These are phyloP conservation scores for Brachionus manjavacas DNA, from an alignment of 1,140 invertebrate species.

Conservation along the genomic window DNA sequence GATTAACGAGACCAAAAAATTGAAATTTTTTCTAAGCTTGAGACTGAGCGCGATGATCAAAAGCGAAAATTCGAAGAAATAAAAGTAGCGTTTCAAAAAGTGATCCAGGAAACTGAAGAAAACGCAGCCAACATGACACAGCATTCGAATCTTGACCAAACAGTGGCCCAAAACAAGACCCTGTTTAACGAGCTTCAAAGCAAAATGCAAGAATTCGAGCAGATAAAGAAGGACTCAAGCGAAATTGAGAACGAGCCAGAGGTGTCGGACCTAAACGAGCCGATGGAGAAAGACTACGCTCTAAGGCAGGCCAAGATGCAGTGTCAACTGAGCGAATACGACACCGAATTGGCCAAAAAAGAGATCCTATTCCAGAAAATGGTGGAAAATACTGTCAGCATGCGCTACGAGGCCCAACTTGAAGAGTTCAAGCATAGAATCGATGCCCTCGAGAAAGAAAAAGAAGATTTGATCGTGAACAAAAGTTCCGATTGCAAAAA, in stretches of 20 bases:
- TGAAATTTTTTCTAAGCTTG: constrained; percentile 41
- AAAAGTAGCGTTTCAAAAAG: constrained; percentile 50
- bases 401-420: constrained; percentile 57
- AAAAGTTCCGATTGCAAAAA: constrained; percentile 19
- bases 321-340: constrained; percentile 63
- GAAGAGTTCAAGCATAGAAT: constrained; percentile 71
- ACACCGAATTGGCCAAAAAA: constrained; percentile 69
- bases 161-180: background rate
- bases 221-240: background rate
- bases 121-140: background rate
- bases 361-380: constrained; percentile 67
- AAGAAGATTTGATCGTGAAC: constrained; percentile 63
- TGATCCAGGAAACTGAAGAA: background rate
- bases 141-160: background rate
- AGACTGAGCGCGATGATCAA: constrained; percentile 50
- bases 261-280: constrained; percentile 24
- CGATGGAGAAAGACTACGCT: constrained; percentile 45
- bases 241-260: background rate
- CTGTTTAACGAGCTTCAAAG: constrained; percentile 22
- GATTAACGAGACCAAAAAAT: too few relatives aligned
- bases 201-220: constrained; percentile 42
- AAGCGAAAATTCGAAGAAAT: constrained; percentile 51
- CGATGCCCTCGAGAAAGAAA: constrained; percentile 67
- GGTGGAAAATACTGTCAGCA: constrained; percentile 63
- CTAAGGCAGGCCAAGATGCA: constrained; percentile 51